Evolutionary conservation across 2,888 invertebrate genomes (phyloP).

Genomic region (Nemapogon koenigi): DNA sequence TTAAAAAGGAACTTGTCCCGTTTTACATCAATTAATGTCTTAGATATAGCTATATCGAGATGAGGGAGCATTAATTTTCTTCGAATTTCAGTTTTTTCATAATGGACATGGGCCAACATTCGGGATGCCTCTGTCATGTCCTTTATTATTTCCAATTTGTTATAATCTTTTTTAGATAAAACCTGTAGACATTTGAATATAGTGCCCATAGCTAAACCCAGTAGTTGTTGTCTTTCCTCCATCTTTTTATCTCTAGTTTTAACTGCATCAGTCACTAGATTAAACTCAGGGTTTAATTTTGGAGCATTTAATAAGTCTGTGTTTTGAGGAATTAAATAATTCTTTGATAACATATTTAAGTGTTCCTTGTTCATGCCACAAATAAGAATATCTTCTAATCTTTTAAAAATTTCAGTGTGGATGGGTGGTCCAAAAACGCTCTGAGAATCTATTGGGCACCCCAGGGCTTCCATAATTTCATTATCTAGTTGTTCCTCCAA

Average conservation of each 20-base stretch:
- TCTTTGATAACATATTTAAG: background rate
- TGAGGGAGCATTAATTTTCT: background rate
- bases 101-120: background rate
- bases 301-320: background rate
- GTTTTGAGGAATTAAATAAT: constrained; percentile 1
- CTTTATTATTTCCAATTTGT: constrained; percentile 3
- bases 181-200: background rate
- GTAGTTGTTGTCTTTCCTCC: background rate
- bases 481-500: no score
- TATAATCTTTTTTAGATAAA: constrained; percentile 1
- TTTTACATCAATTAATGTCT: background rate
- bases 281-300: constrained; percentile 1
- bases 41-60: background rate
- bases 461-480: no score
- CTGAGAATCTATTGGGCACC: no score
- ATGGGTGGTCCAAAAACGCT: no score
- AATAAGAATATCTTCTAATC: no score
- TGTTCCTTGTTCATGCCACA: constrained; percentile 1
- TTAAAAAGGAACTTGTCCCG: constrained; percentile 1
- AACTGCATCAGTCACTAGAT: background rate
- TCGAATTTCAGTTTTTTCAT: background rate
- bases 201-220: background rate
- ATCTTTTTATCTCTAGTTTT: background rate
- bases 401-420: no score
- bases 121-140: background rate